Evolutionary conservation across 2,113 vertebrate genomes (phyloP).

Genomic region (Porphyrio hochstetteri): DNA sequence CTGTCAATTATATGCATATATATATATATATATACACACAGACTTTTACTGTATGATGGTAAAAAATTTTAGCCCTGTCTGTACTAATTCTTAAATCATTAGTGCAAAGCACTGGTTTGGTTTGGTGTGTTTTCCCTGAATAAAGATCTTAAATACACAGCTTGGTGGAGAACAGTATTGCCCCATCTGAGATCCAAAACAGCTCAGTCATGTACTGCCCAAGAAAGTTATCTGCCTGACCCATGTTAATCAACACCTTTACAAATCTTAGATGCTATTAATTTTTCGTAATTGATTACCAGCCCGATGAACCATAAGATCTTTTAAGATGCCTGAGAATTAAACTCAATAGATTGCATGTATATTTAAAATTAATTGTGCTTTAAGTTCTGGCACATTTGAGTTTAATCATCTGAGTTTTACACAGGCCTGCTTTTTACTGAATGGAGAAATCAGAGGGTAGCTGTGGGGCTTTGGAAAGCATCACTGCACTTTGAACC

Average conservation of each 20-base stretch:
- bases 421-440: background rate
- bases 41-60: background rate
- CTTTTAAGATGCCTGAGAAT: background rate
- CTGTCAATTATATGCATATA: background rate
- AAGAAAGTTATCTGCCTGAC: background rate
- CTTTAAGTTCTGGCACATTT: background rate
- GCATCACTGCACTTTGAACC: background rate
- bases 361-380: background rate
- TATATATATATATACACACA: background rate
- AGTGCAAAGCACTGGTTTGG: background rate
- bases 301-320: background rate
- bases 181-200: background rate
- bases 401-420: background rate
- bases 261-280: background rate
- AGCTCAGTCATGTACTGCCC: background rate
- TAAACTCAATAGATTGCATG: background rate
- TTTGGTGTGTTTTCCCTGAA: background rate
- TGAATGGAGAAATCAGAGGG: background rate
- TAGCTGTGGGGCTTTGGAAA: background rate
- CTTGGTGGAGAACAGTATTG: background rate
- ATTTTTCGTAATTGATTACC: background rate
- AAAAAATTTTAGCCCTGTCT: background rate
- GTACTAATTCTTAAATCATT: background rate
- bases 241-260: background rate
- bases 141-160: background rate